Evolutionary conservation across 2,113 vertebrate species (phyloP).

Genomic region (Serilophus lunatus): DNA sequence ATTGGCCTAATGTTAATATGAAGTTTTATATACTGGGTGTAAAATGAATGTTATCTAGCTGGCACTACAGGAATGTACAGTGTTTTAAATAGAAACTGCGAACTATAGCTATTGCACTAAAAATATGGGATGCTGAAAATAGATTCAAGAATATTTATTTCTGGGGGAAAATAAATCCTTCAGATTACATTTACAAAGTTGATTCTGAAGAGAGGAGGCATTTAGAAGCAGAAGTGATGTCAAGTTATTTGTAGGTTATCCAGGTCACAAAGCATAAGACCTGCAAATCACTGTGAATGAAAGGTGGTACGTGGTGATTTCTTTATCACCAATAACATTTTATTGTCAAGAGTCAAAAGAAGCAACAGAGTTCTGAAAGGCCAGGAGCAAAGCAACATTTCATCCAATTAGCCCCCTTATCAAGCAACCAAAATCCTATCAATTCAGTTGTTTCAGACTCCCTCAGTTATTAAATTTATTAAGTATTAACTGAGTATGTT

Average conservation of each 20-base stretch:
- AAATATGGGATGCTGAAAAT: neutral
- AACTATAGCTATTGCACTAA: constrained; percentile 6
- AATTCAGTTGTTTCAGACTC: neutral
- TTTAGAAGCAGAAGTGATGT: constrained; percentile 10
- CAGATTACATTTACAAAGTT: constrained; percentile 10
- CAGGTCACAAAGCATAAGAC: neutral
- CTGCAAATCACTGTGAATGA: constrained; percentile 5
- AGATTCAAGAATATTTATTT: constrained; percentile 32
- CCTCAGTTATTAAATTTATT: neutral
- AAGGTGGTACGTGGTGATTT: neutral
- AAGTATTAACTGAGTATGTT: neutral
- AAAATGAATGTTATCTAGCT: constrained; percentile 46
- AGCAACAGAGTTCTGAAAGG: neutral
- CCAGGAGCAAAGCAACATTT: neutral
- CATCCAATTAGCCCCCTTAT: neutral
- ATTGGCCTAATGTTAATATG: constrained; percentile 38
- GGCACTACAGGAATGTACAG: neutral
- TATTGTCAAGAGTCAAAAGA: neutral
- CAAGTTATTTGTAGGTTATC: constrained; percentile 30
- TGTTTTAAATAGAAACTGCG: constrained; percentile 23
- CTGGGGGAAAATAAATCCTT: constrained; percentile 40
- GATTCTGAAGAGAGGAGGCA: constrained; percentile 12
- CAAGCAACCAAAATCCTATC: neutral
- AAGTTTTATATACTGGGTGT: constrained; percentile 8
- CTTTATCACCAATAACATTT: neutral